These are phyloP conservation scores for Mellilla xanthometata DNA, from an alignment of 2,888 invertebrate species.

Conservation along the genomic window DNA sequence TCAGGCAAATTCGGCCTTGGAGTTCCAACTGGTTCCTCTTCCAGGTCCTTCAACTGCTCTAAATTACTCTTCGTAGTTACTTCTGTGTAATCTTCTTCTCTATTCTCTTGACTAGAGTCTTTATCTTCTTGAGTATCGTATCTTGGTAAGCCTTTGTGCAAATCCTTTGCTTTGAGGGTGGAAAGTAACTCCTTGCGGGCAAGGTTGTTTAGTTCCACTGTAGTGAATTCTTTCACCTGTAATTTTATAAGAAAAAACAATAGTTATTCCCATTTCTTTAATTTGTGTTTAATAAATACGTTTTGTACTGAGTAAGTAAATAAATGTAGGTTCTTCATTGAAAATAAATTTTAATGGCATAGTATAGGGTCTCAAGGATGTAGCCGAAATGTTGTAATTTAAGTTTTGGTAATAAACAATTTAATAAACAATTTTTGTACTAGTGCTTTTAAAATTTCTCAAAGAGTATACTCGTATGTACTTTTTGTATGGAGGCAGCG, in stretches of 20 bases:
- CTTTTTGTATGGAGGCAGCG: too few species aligned
- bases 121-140: constrained; percentile 32
- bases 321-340: too few species aligned
- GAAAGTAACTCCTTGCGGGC: constrained; percentile 56
- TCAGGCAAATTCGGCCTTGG: constrained; percentile 55
- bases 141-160: constrained; percentile 45
- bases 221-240: constrained; percentile 71
- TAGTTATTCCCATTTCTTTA: neutral
- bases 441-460: too few species aligned
- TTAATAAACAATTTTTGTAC: too few species aligned
- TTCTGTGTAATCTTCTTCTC: constrained; percentile 19
- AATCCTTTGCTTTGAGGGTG: constrained; percentile 50
- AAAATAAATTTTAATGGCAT: too few species aligned
- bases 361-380: too few species aligned
- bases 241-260: too few species aligned
- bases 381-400: too few species aligned
- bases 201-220: constrained; percentile 66
- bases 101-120: constrained; percentile 27
- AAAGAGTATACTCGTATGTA: too few species aligned
- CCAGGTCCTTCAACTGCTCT: constrained; percentile 59
- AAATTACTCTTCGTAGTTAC: constrained; percentile 48
- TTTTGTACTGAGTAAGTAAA: too few species aligned
- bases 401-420: too few species aligned
- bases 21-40: constrained; percentile 68
- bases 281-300: too few species aligned